phyloP scores from a whole-genome alignment of 2,888 invertebrate species.

The Aleiodes alternator region DNA sequence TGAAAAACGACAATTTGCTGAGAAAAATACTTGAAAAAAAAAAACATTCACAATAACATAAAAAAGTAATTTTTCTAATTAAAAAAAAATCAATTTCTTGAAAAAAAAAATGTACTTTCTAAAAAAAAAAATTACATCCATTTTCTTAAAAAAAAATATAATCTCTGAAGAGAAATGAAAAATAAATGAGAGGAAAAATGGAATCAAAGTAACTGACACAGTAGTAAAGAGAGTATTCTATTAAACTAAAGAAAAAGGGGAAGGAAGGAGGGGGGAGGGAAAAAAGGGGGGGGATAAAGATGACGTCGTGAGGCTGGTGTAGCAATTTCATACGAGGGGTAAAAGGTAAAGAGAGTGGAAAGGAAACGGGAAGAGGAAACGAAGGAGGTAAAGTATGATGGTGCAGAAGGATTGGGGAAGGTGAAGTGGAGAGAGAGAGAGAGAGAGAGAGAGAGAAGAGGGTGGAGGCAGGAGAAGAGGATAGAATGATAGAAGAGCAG shows the following conservation, averaged over 20 bases:
- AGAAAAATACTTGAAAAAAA: neutral
- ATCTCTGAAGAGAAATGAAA: neutral
- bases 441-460: too few species aligned
- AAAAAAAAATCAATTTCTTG: too few species aligned
- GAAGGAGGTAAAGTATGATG: slow-evolving; percentile 31
- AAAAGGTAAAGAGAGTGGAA: neutral
- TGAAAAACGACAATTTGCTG: neutral
- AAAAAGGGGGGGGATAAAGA: too few species aligned
- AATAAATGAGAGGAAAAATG: slow-evolving; percentile 15
- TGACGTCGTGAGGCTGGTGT: slow-evolving; percentile 52
- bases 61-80: too few species aligned
- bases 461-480: slow-evolving; percentile 1
- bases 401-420: neutral
- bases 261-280: too few species aligned
- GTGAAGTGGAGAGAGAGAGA: slow-evolving; percentile 18
- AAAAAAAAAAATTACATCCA: too few species aligned
- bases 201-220: slow-evolving; percentile 29
- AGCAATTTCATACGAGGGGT: slow-evolving; percentile 52
- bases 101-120: too few species aligned
- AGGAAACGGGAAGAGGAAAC: slow-evolving; percentile 38
- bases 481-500: slow-evolving; percentile 45
- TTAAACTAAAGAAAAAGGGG: slow-evolving; percentile 46
- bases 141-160: too few species aligned
- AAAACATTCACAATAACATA: too few species aligned
- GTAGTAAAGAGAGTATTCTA: slow-evolving; percentile 53